Evolutionary conservation across 1,140 invertebrate genomes (phyloP), one percentile per base, ranked within the genome.

Genomic region (Hormaphis cornu): DNA sequence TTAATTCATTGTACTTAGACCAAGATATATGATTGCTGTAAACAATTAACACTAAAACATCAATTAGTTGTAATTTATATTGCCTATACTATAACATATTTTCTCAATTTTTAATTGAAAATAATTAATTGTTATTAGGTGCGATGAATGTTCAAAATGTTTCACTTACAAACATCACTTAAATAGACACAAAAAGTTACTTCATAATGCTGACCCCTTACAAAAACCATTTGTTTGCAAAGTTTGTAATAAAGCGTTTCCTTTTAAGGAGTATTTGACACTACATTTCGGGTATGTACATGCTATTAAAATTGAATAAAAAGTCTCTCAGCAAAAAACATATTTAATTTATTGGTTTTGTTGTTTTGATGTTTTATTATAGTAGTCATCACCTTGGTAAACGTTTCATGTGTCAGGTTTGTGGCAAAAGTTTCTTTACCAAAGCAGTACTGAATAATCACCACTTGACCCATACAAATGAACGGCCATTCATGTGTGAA

Each of bases 141-240:
- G 61, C 7, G 16, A 16, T 24, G 12, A 66, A 24, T 66, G 61
- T 33, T 20, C 24, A 14, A 66, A 66, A 66, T 66, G 44, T 48
- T 66, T 66, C 50, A 46, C 61, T 7, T 66, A 66, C 18, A 66
- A 66, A 50, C 61, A 66, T 14, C 61, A 66, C 20, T 30, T 44
- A 3, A 66, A 35, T 66, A 12, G 61, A 5, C 61, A 66, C 7
- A 66, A 50, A 30, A 66, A 50, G 61, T 33, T 66, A 30, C 44
- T 66, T n/a, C 61, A 66, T 12, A 66, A 66, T 22, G 30, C 26
- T 20, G 61, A 91, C 73, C 89, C 89, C 0, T 89, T 89, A 1
- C 87, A 91, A 74, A 89, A 89, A 75, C 88, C 88, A 14, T 91
- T 87, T 76, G 82, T 87, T 46, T 93, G 90, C 78, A 53, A 56